These are phyloP conservation scores for Echinops telfairi DNA, from an alignment of 2,113 vertebrate species.

Conservation along the genomic window DNA sequence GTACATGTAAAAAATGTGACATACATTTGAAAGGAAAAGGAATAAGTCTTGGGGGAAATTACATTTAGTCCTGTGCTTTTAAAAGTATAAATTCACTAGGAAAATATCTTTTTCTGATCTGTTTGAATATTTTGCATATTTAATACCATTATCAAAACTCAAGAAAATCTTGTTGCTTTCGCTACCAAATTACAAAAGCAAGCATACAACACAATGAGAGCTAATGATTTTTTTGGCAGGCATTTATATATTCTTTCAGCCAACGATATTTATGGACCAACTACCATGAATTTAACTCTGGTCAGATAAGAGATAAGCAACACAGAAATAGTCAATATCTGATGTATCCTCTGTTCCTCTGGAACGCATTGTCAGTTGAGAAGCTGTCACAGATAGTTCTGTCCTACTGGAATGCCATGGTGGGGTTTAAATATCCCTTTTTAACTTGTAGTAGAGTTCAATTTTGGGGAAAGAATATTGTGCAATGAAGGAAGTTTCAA, in stretches of 20 bases:
- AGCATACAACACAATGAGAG: neutral
- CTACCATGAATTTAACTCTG: neutral
- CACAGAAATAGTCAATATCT: neutral
- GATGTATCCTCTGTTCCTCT: neutral
- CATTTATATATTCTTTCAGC: conserved; percentile 3
- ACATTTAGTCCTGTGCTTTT: conserved; percentile 21
- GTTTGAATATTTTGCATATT: neutral
- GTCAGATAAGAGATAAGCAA: neutral
- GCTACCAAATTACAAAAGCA: neutral
- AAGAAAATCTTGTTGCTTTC: neutral
- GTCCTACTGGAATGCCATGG: neutral
- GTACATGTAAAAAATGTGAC: neutral
- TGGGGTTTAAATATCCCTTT: neutral
- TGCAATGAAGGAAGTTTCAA: neutral
- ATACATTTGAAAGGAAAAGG: neutral
- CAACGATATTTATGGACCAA: neutral
- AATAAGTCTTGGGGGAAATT: neutral
- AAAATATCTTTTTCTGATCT: neutral
- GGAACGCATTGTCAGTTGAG: neutral
- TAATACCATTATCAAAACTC: neutral
- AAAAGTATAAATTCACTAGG: neutral
- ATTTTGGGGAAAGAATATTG: neutral
- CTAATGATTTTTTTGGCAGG: neutral
- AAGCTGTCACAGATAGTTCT: neutral
- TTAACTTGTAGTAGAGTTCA: neutral